Evolutionary conservation across 2,888 invertebrate genomes (phyloP), one percentile per base, ranked within the genome.

Genomic region (Tanytarsus gracilentus): DNA sequence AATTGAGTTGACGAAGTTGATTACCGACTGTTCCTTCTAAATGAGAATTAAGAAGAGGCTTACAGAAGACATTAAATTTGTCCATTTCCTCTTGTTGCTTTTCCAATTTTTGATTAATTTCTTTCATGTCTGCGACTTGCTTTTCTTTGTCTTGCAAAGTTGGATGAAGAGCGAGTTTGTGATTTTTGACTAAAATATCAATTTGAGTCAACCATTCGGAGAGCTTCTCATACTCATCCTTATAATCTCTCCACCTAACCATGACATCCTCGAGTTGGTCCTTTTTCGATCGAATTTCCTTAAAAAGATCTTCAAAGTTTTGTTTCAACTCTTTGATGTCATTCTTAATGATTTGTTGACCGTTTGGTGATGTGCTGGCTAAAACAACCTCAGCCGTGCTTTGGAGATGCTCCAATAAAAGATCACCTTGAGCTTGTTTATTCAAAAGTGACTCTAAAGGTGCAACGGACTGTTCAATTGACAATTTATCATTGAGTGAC

Each of bases 131-230:
- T 53, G 79, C 78, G 0, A 92, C 90, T 76, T 92, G 91, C 63
- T 85, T 88, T 64, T 83, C 82, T 69, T 94, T 94, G 67, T 94
- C 93, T 52, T 81, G 79, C 1, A 90, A 77, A 61, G 84, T 88
- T 2, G 89, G 83, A 23, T 88, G 78, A 9, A 92, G 75, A 21
- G 88, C 86, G 23, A 89, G 81, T 72, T 94, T 94, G 67, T 93
- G 89, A 61, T 90, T 89, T 70, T 94, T 93, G 9, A 92, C 86
- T 7, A 92, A 79, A 66, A 92, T 90, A 67, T 93, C 92, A 68
- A 89, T 89, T 71, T 93, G 92, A 68, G 93, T 93, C 27, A 94
- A 72, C 93, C 93, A 94, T 71, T 94, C 93, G 55, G 90, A 90
- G 14, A 94, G 75, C 62, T 89, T 81, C 70, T 94, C 93, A 68